Evolutionary conservation across 1,140 invertebrate genomes (phyloP), one percentile per base, ranked within the genome.

Genomic region (Panulirus ornatus): DNA sequence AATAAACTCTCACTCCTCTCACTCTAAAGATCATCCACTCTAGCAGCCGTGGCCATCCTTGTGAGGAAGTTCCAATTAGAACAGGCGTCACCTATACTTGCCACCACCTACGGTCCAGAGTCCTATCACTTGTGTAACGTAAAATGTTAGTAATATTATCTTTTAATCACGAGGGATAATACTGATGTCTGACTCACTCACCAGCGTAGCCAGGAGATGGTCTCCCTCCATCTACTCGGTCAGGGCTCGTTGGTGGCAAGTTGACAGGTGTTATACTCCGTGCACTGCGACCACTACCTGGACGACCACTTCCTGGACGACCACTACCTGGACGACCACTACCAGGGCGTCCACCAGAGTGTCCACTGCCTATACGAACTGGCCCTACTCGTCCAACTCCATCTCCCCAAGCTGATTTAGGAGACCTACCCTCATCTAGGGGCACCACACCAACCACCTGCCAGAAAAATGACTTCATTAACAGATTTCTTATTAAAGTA

Each of bases 211-310:
- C n/a, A n/a, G n/a, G n/a, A n/a, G n/a, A n/a, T n/a, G 22, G 22
- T 0, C 22, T 34, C 11, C 47, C 19, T 83, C 51, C 84, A 38
- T 30, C 84, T 22, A 44, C 19, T 36, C 70, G 66, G 34, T 89
- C 88, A 5, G 88, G 88, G 22, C 78, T 82, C 30, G 51, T 40
- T 0, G 88, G 88, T 8, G 88, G 88, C 36, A 71, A 40, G 51
- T 89, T 89, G n/a, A 89, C 88, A 0, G 88, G 88, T 30, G 88
- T 89, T 47, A 89, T 89, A n/a, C 88, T 89, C 19, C 88, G 36
- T 19, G 63, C 88, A 36, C 88, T 89, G 6, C 88, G 79, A 71
- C 87, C 87, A 58, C 87, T 89, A 8, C 78, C 78, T 2, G 87
- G 87, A 22, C 87, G 47, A 14, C 40, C 63, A 34, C 76, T 88